A percentile compares a stretch with the other conserved stretches of the same genome.
phyloP scores from a whole-genome alignment of 2,797 vertebrate genomes.

The Poecilia gillii region DNA sequence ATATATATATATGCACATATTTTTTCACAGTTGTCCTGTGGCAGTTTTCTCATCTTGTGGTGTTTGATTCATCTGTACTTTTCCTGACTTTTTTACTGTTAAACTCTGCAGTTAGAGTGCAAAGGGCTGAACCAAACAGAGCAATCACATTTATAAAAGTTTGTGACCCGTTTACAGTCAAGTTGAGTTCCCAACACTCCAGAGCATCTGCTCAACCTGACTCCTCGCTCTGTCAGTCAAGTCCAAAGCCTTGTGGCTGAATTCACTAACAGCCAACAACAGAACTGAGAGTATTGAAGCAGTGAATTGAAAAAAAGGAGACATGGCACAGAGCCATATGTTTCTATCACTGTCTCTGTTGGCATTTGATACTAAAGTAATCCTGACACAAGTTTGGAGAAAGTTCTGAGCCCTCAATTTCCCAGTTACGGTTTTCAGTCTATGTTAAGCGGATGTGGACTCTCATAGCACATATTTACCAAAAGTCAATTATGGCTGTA shows the following conservation, averaged over 20 bases:
- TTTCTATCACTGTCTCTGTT: constrained; percentile 7
- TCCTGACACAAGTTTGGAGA: neutral
- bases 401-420: neutral
- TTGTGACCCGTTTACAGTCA: neutral
- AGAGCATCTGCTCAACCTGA: neutral
- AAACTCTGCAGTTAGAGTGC: constrained; percentile 9
- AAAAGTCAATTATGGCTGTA: no score
- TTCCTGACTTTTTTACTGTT: neutral
- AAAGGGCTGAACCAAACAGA: neutral
- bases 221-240: neutral
- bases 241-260: constrained; percentile 4
- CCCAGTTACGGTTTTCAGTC: neutral
- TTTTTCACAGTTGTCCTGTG: neutral
- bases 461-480: no score
- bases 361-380: neutral
- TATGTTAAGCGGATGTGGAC: neutral
- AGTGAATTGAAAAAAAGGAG: constrained; percentile 3
- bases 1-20: no score
- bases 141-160: constrained; percentile 1
- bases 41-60: neutral
- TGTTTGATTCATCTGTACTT: neutral
- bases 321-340: neutral
- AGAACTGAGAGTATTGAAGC: constrained; percentile 4
- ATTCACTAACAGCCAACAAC: neutral
- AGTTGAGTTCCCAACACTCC: neutral